Base-by-base conservation (phyloP, 2,797 vertebrate species). In the Crypturellus tataupa region DNA sequence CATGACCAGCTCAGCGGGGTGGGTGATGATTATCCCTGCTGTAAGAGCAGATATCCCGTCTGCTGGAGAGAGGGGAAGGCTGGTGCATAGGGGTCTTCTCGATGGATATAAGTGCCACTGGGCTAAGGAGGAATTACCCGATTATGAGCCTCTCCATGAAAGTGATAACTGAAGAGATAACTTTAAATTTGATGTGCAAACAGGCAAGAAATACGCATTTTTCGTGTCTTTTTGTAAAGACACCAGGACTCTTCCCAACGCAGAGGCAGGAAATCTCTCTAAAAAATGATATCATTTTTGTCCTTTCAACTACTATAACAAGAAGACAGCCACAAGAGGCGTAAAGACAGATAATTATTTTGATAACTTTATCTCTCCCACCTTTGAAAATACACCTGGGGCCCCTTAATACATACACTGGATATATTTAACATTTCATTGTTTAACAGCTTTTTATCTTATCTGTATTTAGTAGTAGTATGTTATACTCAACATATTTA, bases 321-420 rank as follows among this genome's bases (percentile, higher is more conserved):
- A 47, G n/a, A 33, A 49, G 21, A 27, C 46, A 69, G 35, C 86
- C 72, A 40, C 69, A 75, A 59, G 62, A 90, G 89, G 35, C 71
- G 62, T 18, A 55, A 25, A 70, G 84, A 58, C 62, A 80, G 68
- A 75, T 89, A 93, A 94, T 93, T 80, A 78, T 94, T 92, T 78
- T 89, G 15, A 87, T 89, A 89, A 73, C 65, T 75, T 91, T 65
- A 80, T 82, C 39, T 71, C 88, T 76, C 49, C 10, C 33, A 35
- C 24, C 25, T 49, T 18, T 40, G 39, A 39, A 39, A 49, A 37
- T 25, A 27, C 17, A 37, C 10, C 67, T 77, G 9, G 4, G 82
- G 60, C 78, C 46, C 21, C 93, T 85, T 19, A 55, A 21, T 65
- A 31, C 63, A 56, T 75, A 58, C 49, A 55, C 19, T 46, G 78